Conservation (phyloP, 2,888 invertebrate species). For the Drosophila multiciliata region DNA sequence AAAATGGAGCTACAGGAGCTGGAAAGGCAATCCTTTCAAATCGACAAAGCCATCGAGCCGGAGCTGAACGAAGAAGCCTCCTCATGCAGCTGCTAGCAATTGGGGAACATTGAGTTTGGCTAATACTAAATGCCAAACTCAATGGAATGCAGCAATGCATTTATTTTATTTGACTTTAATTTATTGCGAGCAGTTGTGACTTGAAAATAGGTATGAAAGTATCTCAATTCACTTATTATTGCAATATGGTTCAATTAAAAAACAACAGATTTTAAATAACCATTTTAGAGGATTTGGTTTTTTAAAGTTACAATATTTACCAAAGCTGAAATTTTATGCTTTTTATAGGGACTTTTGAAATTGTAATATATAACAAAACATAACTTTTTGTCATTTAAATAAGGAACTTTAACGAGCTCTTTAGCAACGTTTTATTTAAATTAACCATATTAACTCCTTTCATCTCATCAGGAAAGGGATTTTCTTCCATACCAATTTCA, state of each 20-base stretch:
- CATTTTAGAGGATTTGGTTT: background rate
- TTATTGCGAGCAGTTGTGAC: slow-evolving; percentile 42
- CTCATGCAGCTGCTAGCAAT: slow-evolving; percentile 84
- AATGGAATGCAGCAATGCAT: slow-evolving; percentile 57
- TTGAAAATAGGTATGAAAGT: background rate
- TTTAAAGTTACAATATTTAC: background rate
- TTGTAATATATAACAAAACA: background rate
- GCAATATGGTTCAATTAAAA: background rate
- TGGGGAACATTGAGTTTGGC: slow-evolving; percentile 83
- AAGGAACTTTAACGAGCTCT: background rate
- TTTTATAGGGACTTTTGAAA: background rate
- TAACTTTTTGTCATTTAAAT: background rate
- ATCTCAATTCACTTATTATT: background rate
- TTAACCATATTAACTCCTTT: background rate
- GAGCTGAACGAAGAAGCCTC: slow-evolving; percentile 85
- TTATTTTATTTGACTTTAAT: slow-evolving; percentile 37
- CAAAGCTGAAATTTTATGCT: background rate
- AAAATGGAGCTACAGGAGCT: slow-evolving; percentile 92
- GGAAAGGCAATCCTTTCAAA: slow-evolving; percentile 91
- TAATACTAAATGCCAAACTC: slow-evolving; percentile 66
- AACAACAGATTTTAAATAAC: background rate
- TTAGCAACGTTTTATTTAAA: background rate
- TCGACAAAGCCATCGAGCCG: slow-evolving; percentile 86
- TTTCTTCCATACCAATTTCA: background rate
- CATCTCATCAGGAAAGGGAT: background rate